Conservation (phyloP, 2,113 vertebrate genomes). For the Hydrochoerus hydrochaeris region DNA sequence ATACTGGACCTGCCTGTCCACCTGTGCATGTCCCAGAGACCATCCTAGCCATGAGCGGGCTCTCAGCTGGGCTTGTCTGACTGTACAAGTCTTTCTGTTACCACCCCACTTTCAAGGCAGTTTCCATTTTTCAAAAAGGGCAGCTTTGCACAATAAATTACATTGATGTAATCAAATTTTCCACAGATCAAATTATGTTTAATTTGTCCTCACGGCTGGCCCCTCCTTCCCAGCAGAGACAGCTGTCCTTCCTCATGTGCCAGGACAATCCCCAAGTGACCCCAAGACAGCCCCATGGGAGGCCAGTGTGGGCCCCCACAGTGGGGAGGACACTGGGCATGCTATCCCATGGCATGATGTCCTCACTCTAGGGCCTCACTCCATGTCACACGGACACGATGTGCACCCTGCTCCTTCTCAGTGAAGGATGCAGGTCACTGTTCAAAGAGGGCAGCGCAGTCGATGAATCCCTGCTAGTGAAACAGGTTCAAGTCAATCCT, state of each 20-base stretch:
- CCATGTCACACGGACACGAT: fast-evolving
- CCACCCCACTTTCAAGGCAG: slow-evolving; percentile 45
- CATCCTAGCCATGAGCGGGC: background rate
- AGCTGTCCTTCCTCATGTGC: slow-evolving; percentile 11
- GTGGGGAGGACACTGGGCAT: too few species aligned
- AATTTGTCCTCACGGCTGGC: slow-evolving; percentile 69
- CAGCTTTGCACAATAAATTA: slow-evolving; percentile 81
- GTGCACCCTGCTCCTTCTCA: background rate
- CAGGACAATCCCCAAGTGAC: background rate
- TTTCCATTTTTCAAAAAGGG: slow-evolving; percentile 73
- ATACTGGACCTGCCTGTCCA: fast-evolving
- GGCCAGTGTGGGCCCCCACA: background rate
- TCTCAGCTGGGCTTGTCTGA: slow-evolving; percentile 59
- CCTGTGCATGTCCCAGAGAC: background rate
- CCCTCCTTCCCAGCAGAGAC: slow-evolving; percentile 22
- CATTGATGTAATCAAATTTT: slow-evolving; percentile 80
- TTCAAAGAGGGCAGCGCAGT: background rate
- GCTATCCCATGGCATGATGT: fast-evolving
- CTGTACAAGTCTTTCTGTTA: slow-evolving; percentile 48
- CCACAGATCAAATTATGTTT: slow-evolving; percentile 76
- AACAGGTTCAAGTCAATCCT: background rate
- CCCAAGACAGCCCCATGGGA: background rate
- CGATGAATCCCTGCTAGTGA: background rate
- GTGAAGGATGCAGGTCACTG: background rate
- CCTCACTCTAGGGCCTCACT: fast-evolving